Evolutionary conservation across 2,797 vertebrate genomes (phyloP).

Genomic region (Chiroxiphia lanceolata): DNA sequence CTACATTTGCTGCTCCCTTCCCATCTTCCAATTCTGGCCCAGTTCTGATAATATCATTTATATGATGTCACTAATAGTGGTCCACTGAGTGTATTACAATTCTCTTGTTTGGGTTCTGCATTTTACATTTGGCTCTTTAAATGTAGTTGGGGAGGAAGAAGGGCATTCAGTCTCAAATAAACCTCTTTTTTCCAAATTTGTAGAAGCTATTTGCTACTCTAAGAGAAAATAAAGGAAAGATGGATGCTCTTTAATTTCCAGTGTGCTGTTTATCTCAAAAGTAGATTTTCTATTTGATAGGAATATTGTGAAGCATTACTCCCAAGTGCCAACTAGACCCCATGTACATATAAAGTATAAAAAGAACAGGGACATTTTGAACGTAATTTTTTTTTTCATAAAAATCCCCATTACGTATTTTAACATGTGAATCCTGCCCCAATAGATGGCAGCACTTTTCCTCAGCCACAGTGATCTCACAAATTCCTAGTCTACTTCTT

Average conservation of each 20-base stretch:
- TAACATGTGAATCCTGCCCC: background rate
- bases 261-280: background rate
- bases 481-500: background rate
- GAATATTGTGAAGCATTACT: background rate
- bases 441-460: background rate
- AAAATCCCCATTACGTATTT: background rate
- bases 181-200: background rate
- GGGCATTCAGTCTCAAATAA: background rate
- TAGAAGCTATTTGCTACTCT: background rate
- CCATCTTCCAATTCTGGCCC: background rate
- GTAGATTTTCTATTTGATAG: background rate
- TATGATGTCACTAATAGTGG: background rate
- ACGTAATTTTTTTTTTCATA: background rate
- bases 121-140: background rate
- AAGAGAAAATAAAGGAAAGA: background rate
- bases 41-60: background rate
- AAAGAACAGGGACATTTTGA: background rate
- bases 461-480: background rate
- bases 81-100: background rate
- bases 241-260: background rate
- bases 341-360: background rate
- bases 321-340: background rate
- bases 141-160: background rate
- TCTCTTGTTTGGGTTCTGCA: background rate
- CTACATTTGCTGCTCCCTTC: background rate